Evolutionary conservation across 2,797 vertebrate genomes (phyloP), one percentile per base, ranked within the genome.

Genomic region (Bucorvus abyssinicus): DNA sequence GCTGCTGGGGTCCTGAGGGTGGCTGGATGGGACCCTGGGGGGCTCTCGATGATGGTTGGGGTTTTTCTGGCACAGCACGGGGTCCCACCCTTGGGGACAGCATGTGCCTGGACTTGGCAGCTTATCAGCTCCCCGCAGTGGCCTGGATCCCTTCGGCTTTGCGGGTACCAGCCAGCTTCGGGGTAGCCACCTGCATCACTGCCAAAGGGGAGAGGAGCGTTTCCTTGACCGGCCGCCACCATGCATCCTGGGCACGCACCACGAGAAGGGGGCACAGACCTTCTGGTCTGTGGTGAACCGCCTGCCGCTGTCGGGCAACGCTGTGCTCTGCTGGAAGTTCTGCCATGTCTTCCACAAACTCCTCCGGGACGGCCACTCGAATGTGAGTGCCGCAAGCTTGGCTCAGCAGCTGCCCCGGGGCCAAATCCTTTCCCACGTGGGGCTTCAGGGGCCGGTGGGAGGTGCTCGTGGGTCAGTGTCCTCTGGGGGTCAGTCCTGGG

Each of bases 291-390:
- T 98, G 1, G 98, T 99, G 97, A 99, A 99, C 97, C 98, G 99
- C 8, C 98, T 99, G 86, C 99, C 99, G 0, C 98, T 99, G 69
- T 99, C 99, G 3, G 99, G 99, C 98, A 99, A 99, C 0, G 99
- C 99, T 0, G 99, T 99, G 88, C 98, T 99, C 68, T 99, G 99
- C 97, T 99, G 99, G 99, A 99, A 99, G 97, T 99, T 99, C 97
- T 99, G 99, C 97, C 99, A 99, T 0, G 99, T 99, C 95, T 99
- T 99, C 98, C 99, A 99, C 98, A 99, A 99, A 87, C 98, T 99
- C 30, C 98, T 99, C 87, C 98, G 99, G 16, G 99, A 99, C 0
- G 99, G 99, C 74, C 99, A 99, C 93, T 98, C 98, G 8, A 99
- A 98, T 1, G 99, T 99, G 97, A 97, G 99, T 98, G 84, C 56